These are phyloP conservation scores for Brachyalestes nurse DNA, from an alignment of 2,797 vertebrate genomes.

Conservation along the genomic window DNA sequence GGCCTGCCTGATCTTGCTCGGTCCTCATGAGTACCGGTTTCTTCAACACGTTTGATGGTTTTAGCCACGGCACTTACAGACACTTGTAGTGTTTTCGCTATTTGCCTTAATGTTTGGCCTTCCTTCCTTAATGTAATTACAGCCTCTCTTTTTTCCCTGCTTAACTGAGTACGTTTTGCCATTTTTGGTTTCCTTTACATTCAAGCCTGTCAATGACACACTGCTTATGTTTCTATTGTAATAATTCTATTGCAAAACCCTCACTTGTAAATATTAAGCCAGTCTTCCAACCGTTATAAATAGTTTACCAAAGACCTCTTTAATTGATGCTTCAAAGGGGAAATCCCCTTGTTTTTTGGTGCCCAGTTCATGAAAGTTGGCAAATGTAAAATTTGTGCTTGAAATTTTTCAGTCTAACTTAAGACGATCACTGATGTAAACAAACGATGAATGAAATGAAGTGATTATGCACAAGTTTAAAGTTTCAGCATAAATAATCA, in stretches of 20 bases:
- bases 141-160: slow-evolving; percentile 10
- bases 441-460: not conserved
- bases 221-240: not conserved
- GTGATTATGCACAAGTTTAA: not conserved
- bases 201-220: not conserved
- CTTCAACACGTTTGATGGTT: slow-evolving; percentile 42
- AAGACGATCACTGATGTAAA: not conserved
- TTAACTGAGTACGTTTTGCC: slow-evolving; percentile 9
- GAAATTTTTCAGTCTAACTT: not conserved
- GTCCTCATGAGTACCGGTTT: slow-evolving; percentile 39
- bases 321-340: not conserved
- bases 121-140: not conserved
- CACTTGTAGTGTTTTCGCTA: slow-evolving; percentile 1
- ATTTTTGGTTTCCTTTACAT: not conserved
- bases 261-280: no score
- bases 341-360: not conserved
- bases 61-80: slow-evolving; percentile 35
- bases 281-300: not conserved
- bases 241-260: not conserved
- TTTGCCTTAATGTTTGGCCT: slow-evolving; percentile 8
- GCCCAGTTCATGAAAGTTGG: not conserved
- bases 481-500: not conserved
- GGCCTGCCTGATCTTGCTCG: slow-evolving; percentile 38
- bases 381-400: not conserved
- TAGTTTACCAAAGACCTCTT: not conserved